These are phyloP conservation scores for Gymnoscelis rufifasciata DNA, from an alignment of 2,888 invertebrate genomes.

Conservation along the genomic window DNA sequence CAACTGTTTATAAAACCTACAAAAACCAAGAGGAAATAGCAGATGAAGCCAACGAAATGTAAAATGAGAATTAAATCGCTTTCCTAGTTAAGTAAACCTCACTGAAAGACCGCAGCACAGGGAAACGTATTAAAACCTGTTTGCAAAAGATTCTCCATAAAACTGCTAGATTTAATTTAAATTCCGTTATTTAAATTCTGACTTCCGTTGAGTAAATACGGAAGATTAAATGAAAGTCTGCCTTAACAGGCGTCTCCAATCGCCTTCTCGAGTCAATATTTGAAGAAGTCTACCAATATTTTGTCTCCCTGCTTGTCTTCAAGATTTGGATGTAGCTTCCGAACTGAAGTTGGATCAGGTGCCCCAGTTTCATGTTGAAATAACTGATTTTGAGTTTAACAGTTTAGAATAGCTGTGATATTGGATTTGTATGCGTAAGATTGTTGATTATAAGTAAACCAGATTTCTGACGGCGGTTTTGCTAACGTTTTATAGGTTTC, in stretches of 20 bases:
- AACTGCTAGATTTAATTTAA: conserved; percentile 8
- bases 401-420: too few relatives aligned
- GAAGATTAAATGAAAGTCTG: conserved; percentile 6
- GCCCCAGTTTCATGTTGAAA: too few relatives aligned
- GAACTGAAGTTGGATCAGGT: background rate
- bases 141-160: background rate
- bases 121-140: background rate
- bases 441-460: too few relatives aligned
- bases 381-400: too few relatives aligned
- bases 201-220: conserved; percentile 5
- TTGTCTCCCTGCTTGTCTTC: conserved; percentile 2
- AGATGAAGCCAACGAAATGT: too few relatives aligned
- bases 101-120: background rate
- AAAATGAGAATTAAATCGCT: too few relatives aligned
- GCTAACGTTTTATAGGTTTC: too few relatives aligned
- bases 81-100: too few relatives aligned
- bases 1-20: too few relatives aligned
- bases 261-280: conserved; percentile 8
- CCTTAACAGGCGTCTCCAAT: background rate
- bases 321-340: background rate
- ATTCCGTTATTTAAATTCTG: background rate
- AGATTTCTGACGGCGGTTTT: too few relatives aligned
- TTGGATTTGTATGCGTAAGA: too few relatives aligned
- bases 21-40: too few relatives aligned
- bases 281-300: conserved; percentile 8